A percentile compares a stretch with the other conserved stretches of the same genome.
These are phyloP conservation scores for Numenius phaeopus DNA, from an alignment of 2,797 vertebrate genomes.

Conservation along the genomic window DNA sequence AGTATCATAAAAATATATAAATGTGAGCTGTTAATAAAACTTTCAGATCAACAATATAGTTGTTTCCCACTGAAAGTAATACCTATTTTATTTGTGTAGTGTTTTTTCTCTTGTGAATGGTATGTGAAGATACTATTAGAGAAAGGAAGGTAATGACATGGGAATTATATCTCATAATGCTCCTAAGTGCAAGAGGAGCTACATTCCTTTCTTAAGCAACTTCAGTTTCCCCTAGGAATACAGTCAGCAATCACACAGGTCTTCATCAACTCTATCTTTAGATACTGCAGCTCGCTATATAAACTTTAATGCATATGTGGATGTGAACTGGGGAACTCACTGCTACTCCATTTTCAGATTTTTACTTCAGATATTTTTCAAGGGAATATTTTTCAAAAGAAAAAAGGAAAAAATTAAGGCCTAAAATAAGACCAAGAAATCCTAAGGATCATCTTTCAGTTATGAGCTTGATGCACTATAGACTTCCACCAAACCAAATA, in stretches of 20 bases:
- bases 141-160: slow-evolving; percentile 48
- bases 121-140: slow-evolving; percentile 10
- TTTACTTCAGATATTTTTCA: slow-evolving; percentile 13
- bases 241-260: slow-evolving; percentile 27
- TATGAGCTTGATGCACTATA: not conserved
- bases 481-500: not conserved
- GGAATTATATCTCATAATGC: not conserved
- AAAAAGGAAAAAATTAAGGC: not conserved
- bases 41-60: slow-evolving; percentile 62
- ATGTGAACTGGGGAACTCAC: not conserved
- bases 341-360: slow-evolving; percentile 2
- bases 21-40: slow-evolving; percentile 81
- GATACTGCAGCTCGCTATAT: not conserved
- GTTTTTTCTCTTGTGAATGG: not conserved
- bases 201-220: slow-evolving; percentile 14
- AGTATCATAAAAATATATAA: slow-evolving; percentile 79
- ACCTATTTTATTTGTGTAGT: not conserved
- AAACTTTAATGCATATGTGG: not conserved
- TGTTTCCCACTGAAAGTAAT: slow-evolving; percentile 41
- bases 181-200: not conserved
- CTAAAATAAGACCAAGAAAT: not conserved
- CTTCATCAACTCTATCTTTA: slow-evolving; percentile 26
- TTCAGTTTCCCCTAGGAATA: slow-evolving; percentile 54
- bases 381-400: not conserved
- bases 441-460: not conserved